These are phyloP conservation scores for Brenthis ino DNA, from an alignment of 2,888 invertebrate genomes.

Conservation along the genomic window DNA sequence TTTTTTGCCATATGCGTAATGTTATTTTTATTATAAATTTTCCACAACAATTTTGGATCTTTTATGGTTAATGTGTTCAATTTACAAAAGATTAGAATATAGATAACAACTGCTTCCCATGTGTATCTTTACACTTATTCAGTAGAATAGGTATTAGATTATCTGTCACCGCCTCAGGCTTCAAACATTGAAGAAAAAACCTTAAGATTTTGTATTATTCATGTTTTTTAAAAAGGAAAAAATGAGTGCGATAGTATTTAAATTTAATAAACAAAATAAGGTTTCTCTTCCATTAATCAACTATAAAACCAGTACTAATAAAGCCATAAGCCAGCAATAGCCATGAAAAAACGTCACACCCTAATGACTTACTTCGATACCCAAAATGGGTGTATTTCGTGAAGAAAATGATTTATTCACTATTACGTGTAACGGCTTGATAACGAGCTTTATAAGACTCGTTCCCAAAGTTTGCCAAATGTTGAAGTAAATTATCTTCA, in stretches of 20 bases:
- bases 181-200: background rate
- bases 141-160: too few relatives aligned
- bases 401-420: conserved; percentile 43
- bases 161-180: background rate
- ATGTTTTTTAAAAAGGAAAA: background rate
- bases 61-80: too few relatives aligned
- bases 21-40: too few relatives aligned
- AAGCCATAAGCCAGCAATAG: conserved; percentile 13
- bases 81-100: too few relatives aligned
- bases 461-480: conserved; percentile 27
- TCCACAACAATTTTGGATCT: too few relatives aligned
- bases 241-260: background rate
- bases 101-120: too few relatives aligned
- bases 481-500: conserved; percentile 30
- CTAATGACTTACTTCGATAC: conserved; percentile 36
- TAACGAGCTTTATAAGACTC: conserved; percentile 31
- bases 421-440: conserved; percentile 37
- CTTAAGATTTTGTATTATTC: background rate
- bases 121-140: too few relatives aligned
- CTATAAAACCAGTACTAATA: conserved; percentile 23
- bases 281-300: conserved; percentile 14
- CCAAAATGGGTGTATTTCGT: conserved; percentile 41
- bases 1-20: too few relatives aligned
- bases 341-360: conserved; percentile 19
- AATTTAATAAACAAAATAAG: conserved; percentile 4